Evolutionary conservation across 2,113 vertebrate species (phyloP).

Genomic region (Dolichallabes microphthalmus): DNA sequence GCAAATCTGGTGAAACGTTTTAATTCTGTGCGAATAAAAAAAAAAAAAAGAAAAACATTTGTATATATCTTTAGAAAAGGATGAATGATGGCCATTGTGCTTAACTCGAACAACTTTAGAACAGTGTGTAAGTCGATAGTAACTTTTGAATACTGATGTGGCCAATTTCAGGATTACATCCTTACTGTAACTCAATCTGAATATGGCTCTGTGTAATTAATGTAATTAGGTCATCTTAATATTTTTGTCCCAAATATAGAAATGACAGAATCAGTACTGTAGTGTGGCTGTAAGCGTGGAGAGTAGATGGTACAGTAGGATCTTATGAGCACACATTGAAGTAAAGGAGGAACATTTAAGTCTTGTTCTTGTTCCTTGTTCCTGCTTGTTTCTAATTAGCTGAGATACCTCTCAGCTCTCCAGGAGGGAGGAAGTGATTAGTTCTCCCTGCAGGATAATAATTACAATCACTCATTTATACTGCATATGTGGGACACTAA

Average conservation of each 20-base stretch:
- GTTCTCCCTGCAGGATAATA: conserved; percentile 36
- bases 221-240: neutral
- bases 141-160: neutral
- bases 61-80: neutral
- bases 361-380: conserved; percentile 9
- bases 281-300: neutral
- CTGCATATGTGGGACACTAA: neutral
- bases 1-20: neutral
- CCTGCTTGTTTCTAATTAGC: conserved; percentile 25
- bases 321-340: neutral
- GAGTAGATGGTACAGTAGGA: neutral
- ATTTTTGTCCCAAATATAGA: neutral
- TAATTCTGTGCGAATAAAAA: neutral
- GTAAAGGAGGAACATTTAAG: conserved; percentile 8
- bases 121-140: neutral
- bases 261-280: neutral
- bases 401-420: neutral
- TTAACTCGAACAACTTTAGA: neutral
- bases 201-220: neutral
- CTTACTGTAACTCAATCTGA: neutral
- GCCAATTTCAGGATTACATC: neutral
- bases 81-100: neutral
- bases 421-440: conserved; percentile 23
- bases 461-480: neutral
- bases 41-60: neutral